Evolutionary conservation across 1,140 invertebrate genomes (phyloP).

Genomic region (Polyergus mexicanus): DNA sequence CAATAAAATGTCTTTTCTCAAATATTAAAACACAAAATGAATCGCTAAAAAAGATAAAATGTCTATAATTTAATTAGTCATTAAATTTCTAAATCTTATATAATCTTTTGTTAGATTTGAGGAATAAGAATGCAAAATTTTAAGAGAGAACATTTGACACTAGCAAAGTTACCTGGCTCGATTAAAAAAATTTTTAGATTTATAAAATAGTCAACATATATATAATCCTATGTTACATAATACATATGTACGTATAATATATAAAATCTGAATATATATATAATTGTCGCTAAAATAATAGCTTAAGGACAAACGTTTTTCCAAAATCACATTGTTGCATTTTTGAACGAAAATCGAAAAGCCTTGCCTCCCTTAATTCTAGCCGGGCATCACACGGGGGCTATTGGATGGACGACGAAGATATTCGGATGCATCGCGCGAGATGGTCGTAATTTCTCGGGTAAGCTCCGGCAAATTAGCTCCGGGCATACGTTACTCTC

Average conservation of each 20-base stretch:
- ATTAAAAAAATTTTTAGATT: not conserved
- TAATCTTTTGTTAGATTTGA: not conserved
- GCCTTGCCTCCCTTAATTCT: conserved; percentile 2
- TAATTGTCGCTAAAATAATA: not conserved
- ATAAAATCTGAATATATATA: not conserved
- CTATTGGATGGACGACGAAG: conserved; percentile 58
- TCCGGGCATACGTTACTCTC: conserved; percentile 83
- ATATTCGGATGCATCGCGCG: conserved; percentile 83
- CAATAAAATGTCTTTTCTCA: conserved; percentile 2
- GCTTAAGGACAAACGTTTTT: conserved; percentile 1
- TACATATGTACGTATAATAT: not conserved
- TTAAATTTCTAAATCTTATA: not conserved
- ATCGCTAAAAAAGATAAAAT: not conserved
- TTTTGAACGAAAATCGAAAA: not conserved
- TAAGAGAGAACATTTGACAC: not conserved
- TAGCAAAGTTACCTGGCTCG: not conserved
- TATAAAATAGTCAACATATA: not conserved
- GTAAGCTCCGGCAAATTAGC: conserved; percentile 84
- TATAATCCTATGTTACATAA: no score
- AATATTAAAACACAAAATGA: not conserved
- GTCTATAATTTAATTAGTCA: not conserved
- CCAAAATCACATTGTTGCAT: conserved; percentile 8
- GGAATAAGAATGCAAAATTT: not conserved
- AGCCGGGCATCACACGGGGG: conserved; percentile 12
- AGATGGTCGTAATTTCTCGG: conserved; percentile 80